phyloP scores from a whole-genome alignment of 2,888 invertebrate species.

The Archips crataeganus region DNA sequence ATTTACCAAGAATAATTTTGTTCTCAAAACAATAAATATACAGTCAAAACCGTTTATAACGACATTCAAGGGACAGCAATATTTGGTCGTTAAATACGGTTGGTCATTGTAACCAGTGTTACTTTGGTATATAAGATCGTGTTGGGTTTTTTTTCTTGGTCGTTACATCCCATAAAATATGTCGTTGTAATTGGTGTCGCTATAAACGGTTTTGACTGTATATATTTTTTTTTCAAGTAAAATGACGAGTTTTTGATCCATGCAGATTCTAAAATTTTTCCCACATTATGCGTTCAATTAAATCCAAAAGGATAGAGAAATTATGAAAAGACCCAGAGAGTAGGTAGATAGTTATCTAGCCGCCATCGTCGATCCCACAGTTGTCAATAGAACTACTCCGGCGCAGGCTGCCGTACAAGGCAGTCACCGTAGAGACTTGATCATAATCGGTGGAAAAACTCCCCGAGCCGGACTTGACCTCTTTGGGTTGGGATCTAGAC shows the following conservation, averaged over 20 bases:
- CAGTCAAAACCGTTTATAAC: no score
- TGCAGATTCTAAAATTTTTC: slow-evolving; percentile 26
- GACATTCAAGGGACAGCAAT: no score
- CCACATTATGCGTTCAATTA: slow-evolving; percentile 52
- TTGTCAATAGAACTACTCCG: slow-evolving; percentile 73
- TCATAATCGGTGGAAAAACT: slow-evolving; percentile 81
- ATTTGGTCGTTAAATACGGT: no score
- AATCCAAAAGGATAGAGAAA: slow-evolving; percentile 69
- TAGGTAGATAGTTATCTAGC: slow-evolving; percentile 70
- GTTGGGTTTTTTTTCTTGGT: no score
- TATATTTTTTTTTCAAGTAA: no score
- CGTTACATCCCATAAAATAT: no score
- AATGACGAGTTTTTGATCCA: no score
- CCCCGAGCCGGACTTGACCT: slow-evolving; percentile 80
- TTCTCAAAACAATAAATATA: neutral
- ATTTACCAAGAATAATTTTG: slow-evolving; percentile 50
- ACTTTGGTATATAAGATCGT: no score
- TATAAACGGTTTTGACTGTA: no score
- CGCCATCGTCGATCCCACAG: slow-evolving; percentile 76
- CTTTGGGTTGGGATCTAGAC: slow-evolving; percentile 62
- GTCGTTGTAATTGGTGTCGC: no score
- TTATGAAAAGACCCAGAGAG: slow-evolving; percentile 74
- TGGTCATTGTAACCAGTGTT: no score
- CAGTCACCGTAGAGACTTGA: slow-evolving; percentile 66
- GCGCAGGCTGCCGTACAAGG: slow-evolving; percentile 80